Evolutionary conservation across 2,888 invertebrate species (phyloP).

Genomic region (Laothoe populi): DNA sequence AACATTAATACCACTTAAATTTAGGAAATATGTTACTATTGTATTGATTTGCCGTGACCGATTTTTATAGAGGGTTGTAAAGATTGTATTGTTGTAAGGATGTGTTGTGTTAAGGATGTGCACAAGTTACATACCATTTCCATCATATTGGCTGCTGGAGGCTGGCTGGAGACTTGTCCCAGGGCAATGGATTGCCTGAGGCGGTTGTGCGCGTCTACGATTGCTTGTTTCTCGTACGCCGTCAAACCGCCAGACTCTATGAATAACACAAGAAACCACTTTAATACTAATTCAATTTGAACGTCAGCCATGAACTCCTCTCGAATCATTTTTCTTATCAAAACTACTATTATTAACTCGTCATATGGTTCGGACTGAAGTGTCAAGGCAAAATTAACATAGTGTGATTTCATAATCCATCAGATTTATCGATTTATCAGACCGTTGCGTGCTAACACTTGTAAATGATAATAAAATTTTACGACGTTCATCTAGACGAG

Average conservation of each 20-base stretch:
- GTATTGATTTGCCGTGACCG: too few species aligned
- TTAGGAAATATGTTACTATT: too few species aligned
- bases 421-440: constrained; percentile 68
- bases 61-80: too few species aligned
- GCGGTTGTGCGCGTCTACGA: constrained; percentile 92
- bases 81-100: too few species aligned
- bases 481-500: constrained; percentile 69
- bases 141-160: constrained; percentile 93
- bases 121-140: constrained; percentile 89
- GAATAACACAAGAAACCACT: constrained; percentile 39
- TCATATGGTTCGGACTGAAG: constrained; percentile 31
- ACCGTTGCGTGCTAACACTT: constrained; percentile 69
- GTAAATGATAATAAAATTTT: constrained; percentile 77
- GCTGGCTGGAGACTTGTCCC: constrained; percentile 90
- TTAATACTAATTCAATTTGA: constrained; percentile 15
- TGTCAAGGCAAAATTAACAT: constrained; percentile 53
- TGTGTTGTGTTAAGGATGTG: too few species aligned
- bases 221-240: constrained; percentile 89
- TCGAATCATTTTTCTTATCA: constrained; percentile 3
- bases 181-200: constrained; percentile 91
- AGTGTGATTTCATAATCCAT: constrained; percentile 58
- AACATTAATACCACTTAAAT: background rate
- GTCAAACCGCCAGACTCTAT: constrained; percentile 88
- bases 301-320: constrained; percentile 8
- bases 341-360: constrained; percentile 20